These are phyloP conservation scores for Catajapyx aquilonaris DNA, from an alignment of 1,140 invertebrate genomes.

Conservation along the genomic window DNA sequence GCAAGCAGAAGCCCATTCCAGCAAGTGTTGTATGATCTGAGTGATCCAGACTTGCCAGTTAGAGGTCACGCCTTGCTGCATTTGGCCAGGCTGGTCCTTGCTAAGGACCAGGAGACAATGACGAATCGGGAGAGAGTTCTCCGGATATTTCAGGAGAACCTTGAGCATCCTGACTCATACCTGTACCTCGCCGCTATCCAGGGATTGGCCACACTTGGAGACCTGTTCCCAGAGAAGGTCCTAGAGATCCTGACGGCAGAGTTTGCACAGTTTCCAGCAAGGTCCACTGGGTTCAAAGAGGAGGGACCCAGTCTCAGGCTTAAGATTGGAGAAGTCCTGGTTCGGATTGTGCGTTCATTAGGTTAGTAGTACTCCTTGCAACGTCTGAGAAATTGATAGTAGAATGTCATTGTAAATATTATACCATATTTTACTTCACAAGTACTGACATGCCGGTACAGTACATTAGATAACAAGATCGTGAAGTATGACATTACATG, in stretches of 20 bases:
- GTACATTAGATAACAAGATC: too few species aligned
- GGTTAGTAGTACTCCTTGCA: slow-evolving; percentile 27
- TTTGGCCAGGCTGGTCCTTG: slow-evolving; percentile 45
- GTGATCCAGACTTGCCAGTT: slow-evolving; percentile 51
- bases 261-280: slow-evolving; percentile 22
- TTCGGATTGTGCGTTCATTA: slow-evolving; percentile 44
- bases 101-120: slow-evolving; percentile 34
- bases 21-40: slow-evolving; percentile 39
- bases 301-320: slow-evolving; percentile 36
- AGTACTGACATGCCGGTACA: too few species aligned
- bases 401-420: too few species aligned
- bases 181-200: slow-evolving; percentile 59
- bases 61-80: slow-evolving; percentile 55
- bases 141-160: slow-evolving; percentile 46
- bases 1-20: slow-evolving; percentile 22
- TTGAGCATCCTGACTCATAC: slow-evolving; percentile 60
- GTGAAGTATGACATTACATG: too few species aligned
- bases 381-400: slow-evolving; percentile 7
- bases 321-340: slow-evolving; percentile 64
- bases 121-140: slow-evolving; percentile 41
- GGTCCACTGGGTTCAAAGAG: slow-evolving; percentile 17
- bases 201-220: slow-evolving; percentile 41
- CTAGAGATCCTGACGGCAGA: slow-evolving; percentile 39
- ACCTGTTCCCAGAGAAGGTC: slow-evolving; percentile 39
- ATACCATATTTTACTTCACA: too few species aligned